Percentiles rank a stretch among this genome's conserved stretches.
Conservation (phyloP, 1,140 invertebrate species). For the Leptoteleia sp. region DNA sequence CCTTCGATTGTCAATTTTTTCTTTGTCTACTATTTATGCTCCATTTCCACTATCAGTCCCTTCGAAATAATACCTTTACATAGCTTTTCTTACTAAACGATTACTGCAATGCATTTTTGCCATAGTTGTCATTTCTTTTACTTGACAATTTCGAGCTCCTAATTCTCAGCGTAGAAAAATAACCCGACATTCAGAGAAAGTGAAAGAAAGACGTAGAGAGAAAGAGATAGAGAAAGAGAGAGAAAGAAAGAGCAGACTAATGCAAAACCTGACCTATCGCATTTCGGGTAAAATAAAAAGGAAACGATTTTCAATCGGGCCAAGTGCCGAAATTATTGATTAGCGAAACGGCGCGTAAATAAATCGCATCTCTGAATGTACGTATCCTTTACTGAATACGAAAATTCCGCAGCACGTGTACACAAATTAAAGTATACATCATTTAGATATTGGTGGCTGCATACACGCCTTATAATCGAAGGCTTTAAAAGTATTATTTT, state of each 20-base stretch:
- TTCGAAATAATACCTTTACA: constrained; percentile 16
- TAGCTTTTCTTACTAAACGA: too few species aligned
- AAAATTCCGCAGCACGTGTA: constrained; percentile 51
- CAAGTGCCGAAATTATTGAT: constrained; percentile 53
- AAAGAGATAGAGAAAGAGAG: constrained; percentile 17
- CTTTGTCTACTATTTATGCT: constrained; percentile 15
- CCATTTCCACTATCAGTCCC: too few species aligned
- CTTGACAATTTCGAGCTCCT: neutral
- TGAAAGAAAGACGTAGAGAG: constrained; percentile 32
- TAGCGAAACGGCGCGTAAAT: constrained; percentile 44
- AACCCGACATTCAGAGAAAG: neutral
- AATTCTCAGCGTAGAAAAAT: too few species aligned
- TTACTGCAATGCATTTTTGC: constrained; percentile 33
- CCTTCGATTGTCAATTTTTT: constrained; percentile 10
- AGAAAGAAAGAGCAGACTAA: constrained; percentile 23
- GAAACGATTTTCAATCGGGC: constrained; percentile 43
- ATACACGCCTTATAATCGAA: too few species aligned
- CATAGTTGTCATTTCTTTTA: constrained; percentile 14
- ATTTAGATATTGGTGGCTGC: constrained; percentile 36
- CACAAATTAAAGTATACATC: constrained; percentile 64
- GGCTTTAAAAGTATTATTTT: too few species aligned
- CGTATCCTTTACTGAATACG: constrained; percentile 49
- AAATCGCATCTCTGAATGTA: constrained; percentile 60
- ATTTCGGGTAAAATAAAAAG: constrained; percentile 47
- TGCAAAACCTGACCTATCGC: constrained; percentile 35